These are phyloP conservation scores for Callorhinus ursinus DNA, from an alignment of 2,113 vertebrate genomes.

Conservation along the genomic window DNA sequence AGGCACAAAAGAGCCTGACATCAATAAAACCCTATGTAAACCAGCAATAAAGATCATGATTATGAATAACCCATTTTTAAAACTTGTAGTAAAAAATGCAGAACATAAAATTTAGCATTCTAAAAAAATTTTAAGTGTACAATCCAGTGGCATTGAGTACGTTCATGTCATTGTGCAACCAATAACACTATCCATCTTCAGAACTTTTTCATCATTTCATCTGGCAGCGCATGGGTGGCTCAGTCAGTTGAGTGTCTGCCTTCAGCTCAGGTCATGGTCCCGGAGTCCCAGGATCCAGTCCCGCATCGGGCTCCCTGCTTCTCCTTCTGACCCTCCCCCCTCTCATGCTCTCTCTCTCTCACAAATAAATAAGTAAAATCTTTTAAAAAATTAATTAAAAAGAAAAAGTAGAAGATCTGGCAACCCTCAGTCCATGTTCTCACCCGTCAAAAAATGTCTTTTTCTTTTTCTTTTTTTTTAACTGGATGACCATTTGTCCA, in stretches of 20 bases:
- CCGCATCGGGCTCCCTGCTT: too few species aligned
- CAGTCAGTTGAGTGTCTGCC: too few species aligned
- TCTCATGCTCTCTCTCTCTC: too few species aligned
- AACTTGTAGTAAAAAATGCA: neutral
- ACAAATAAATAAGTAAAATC: too few species aligned
- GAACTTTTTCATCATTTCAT: neutral
- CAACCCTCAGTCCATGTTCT: neutral
- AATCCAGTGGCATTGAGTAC: neutral
- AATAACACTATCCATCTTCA: neutral
- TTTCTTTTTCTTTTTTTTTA: neutral
- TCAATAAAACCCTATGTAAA: neutral
- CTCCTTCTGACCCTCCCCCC: too few species aligned
- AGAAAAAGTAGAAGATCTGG: neutral
- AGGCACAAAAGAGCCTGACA: neutral
- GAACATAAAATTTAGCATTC: neutral
- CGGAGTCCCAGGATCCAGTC: too few species aligned
- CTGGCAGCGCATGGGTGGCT: too few species aligned
- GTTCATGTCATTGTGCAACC: neutral
- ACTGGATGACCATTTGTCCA: neutral
- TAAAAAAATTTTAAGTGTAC: neutral
- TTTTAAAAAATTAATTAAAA: too few species aligned
- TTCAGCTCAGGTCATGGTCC: too few species aligned
- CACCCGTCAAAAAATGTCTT: neutral
- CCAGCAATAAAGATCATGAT: neutral
- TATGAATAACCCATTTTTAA: neutral